phyloP scores from a whole-genome alignment of 2,797 vertebrate genomes.

The Alexandromys oeconomus region DNA sequence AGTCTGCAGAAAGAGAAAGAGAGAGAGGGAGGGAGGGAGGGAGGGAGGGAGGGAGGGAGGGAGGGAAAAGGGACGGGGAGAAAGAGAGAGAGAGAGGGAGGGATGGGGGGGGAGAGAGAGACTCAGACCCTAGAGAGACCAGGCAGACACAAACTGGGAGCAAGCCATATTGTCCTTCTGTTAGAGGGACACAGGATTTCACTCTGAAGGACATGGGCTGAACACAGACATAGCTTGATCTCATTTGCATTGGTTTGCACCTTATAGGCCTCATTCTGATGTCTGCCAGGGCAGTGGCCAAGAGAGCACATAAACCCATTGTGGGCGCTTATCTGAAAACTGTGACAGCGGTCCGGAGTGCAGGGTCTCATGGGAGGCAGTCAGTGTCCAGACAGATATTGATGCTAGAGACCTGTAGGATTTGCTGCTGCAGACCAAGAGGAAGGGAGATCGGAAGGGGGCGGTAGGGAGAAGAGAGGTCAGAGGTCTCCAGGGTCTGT shows the following conservation, averaged over 20 bases:
- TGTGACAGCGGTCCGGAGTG: neutral
- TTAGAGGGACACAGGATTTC: neutral
- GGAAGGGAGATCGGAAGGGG: accelerated
- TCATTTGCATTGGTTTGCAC: neutral
- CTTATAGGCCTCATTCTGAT: neutral
- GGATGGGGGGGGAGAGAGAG: too few relatives aligned
- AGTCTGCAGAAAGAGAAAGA: accelerated
- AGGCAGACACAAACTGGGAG: neutral
- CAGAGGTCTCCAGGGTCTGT: neutral
- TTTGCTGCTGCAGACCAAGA: neutral
- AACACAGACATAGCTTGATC: neutral
- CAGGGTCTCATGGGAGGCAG: accelerated
- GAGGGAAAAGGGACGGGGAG: too few relatives aligned
- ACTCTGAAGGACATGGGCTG: neutral
- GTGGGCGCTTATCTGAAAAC: accelerated
- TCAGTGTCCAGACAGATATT: neutral
- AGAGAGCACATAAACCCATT: neutral
- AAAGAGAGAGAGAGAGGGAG: neutral
- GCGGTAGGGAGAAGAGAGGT: neutral
- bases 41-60: accelerated
- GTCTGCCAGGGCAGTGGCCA: neutral
- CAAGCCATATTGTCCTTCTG: too few relatives aligned
- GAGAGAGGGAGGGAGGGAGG: accelerated
- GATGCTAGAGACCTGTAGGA: neutral
- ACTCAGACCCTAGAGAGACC: neutral